Percentiles rank a stretch among this genome's conserved stretches.
These are phyloP conservation scores for Tupaia chinensis DNA, from an alignment of 2,113 vertebrate species.

Conservation along the genomic window DNA sequence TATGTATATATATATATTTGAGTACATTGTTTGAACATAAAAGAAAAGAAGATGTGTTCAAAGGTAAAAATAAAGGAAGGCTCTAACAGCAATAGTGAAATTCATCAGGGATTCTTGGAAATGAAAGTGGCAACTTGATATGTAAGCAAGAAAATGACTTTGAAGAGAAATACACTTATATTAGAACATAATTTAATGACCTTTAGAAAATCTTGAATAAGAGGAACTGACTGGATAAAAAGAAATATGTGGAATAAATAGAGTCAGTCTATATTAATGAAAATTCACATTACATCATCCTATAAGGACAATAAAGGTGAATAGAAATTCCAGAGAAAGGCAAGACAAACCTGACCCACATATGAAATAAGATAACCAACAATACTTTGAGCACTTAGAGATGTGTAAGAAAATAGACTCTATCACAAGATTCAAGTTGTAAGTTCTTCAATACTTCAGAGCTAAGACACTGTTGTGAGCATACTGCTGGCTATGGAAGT, in stretches of 20 bases:
- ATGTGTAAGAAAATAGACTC: background rate
- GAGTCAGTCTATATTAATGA: background rate
- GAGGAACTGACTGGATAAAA: background rate
- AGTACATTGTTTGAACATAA: background rate
- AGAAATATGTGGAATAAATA: background rate
- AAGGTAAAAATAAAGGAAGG: background rate
- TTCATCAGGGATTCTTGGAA: background rate
- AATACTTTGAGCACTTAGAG: background rate
- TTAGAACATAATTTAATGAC: background rate
- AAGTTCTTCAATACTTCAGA: background rate
- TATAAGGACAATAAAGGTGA: background rate
- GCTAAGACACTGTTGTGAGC: background rate
- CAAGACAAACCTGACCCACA: background rate
- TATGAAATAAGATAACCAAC: background rate
- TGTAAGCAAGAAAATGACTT: background rate
- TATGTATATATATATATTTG: background rate
- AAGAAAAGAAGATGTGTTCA: background rate
- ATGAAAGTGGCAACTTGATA: background rate
- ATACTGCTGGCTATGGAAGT: background rate
- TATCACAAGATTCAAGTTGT: background rate
- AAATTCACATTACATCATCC: background rate
- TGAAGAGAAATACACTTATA: background rate
- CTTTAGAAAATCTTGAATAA: background rate
- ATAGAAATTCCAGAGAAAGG: background rate
- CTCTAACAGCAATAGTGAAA: background rate